Base-by-base conservation (phyloP, 2,113 vertebrate genomes). In the Chitala chitala region DNA sequence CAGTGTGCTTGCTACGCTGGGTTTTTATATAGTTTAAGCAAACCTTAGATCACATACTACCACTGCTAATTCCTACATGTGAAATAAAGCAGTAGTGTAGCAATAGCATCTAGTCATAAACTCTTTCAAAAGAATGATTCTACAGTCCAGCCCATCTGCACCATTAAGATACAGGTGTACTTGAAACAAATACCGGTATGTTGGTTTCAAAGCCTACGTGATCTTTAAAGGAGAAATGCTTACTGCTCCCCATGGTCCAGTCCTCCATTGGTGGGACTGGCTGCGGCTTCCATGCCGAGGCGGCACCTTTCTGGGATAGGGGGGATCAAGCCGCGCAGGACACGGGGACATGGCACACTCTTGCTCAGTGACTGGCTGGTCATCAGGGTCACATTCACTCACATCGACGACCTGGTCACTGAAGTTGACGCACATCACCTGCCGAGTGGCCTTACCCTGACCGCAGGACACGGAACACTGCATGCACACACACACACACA, bases 201-300 rank as follows among this genome's bases (percentile, higher is more conserved):
- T n/a, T n/a, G n/a, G n/a, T n/a, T n/a, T n/a, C n/a, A n/a, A n/a
- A n/a, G n/a, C n/a, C n/a, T n/a, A n/a, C n/a, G n/a, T n/a, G n/a
- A n/a, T 46, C 44, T 46, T 6, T 4, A 46, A 5, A 46, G 29
- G 1, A 24, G 24, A 13, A 12, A 72, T n/a, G 36, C 96, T 96
- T 86, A 99, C 97, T 78, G 95, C 95, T 82, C 97, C 97, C 97
- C 97, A 99, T 29, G 96, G 96, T 24, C 97, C 97, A 1, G 92
- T 96, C 77, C 97, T 90, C 97, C 97, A 99, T 78, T 96, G 96
- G 80, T 94, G 95, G 75, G 92, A 92, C 0, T 92, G 92, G 0
- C 83, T 88, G 1, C 82, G 91, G 74, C 80, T 78, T 53, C 84
- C 81, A n/a, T 83, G 84, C 24, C 10, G 66, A 0, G 69, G 17